These are phyloP conservation scores for Pinna nobilis DNA, from an alignment of 1,140 invertebrate genomes.

Conservation along the genomic window DNA sequence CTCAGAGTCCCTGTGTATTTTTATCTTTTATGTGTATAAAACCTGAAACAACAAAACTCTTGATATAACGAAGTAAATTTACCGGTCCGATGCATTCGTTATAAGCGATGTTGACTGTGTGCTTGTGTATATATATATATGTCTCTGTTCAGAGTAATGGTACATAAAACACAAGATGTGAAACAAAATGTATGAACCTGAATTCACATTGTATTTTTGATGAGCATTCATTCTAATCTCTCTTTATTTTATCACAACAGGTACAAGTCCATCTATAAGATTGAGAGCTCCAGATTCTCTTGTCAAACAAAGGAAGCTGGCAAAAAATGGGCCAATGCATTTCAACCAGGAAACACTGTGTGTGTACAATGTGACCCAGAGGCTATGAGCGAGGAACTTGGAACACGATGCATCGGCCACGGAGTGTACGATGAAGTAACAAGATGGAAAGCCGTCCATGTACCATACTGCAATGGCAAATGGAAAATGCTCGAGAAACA, in stretches of 20 bases:
- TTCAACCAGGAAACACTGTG: conserved; percentile 56
- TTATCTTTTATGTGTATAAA: too few relatives aligned
- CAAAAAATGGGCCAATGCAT: conserved; percentile 55
- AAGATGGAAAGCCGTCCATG: conserved; percentile 67
- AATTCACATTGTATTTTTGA: too few relatives aligned
- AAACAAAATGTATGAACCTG: too few relatives aligned
- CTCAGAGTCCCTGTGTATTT: too few relatives aligned
- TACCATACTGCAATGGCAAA: conserved; percentile 67
- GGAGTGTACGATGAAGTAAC: conserved; percentile 63
- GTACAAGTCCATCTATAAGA: conserved; percentile 59
- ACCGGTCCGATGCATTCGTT: too few relatives aligned
- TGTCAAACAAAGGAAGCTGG: conserved; percentile 45
- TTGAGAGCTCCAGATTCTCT: conserved; percentile 45
- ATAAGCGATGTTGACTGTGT: too few relatives aligned
- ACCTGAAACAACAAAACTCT: too few relatives aligned
- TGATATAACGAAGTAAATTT: too few relatives aligned
- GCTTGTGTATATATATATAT: too few relatives aligned
- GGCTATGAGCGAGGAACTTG: conserved; percentile 67
- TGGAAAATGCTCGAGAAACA: conserved; percentile 64
- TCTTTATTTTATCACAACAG: conserved; percentile 49
- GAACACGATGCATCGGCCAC: conserved; percentile 69
- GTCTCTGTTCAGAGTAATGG: too few relatives aligned
- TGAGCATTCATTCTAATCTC: too few relatives aligned
- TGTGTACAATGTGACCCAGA: conserved; percentile 72
- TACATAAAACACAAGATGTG: too few relatives aligned